Percentiles rank a stretch among this genome's conserved stretches.
phyloP scores from a whole-genome alignment of 1,140 invertebrate species.

The Sitobion miscanthi region DNA sequence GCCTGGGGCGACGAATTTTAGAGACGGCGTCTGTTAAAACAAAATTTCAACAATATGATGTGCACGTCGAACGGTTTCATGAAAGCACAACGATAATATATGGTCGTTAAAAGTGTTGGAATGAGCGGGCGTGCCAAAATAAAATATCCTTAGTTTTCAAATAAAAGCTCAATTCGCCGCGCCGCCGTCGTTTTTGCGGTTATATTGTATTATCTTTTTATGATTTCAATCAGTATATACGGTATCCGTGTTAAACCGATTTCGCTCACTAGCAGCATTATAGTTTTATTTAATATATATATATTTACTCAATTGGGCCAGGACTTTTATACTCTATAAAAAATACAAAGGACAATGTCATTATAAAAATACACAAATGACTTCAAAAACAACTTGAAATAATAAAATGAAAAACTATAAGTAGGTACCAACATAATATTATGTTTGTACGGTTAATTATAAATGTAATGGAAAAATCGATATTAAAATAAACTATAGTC shows the following conservation, averaged over 20 bases:
- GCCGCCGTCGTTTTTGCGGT: background rate
- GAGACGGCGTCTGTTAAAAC: background rate
- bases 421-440: background rate
- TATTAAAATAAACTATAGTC: background rate
- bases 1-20: background rate
- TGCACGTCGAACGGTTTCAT: background rate
- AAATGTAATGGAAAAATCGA: background rate
- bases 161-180: background rate
- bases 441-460: background rate
- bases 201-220: background rate
- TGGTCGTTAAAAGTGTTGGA: background rate
- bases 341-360: background rate
- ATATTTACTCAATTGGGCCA: background rate
- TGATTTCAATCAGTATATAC: slow-evolving; percentile 1
- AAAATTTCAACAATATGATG: slow-evolving; percentile 12
- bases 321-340: background rate
- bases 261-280: background rate
- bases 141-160: background rate
- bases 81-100: background rate
- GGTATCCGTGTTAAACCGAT: background rate
- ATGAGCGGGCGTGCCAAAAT: background rate
- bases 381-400: background rate
- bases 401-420: background rate
- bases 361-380: background rate
- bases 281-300: background rate